Percentiles rank a stretch among this genome's conserved stretches.
Evolutionary conservation across 2,888 invertebrate genomes (phyloP).

Genomic region (Erebia palarica): DNA sequence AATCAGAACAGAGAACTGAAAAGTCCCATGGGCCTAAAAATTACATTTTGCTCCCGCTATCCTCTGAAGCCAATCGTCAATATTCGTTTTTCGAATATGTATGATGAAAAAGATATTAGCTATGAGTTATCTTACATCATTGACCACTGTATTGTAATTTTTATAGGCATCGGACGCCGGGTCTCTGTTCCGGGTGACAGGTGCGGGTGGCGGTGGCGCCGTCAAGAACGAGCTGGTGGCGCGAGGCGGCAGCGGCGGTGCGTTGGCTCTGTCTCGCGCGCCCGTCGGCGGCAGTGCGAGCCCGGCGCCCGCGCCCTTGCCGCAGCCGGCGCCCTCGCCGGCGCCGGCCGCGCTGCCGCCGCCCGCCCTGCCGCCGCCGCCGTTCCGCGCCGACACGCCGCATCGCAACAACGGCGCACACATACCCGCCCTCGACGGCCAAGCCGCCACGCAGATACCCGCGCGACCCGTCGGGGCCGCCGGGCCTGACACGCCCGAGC

Average conservation of each 20-base stretch:
- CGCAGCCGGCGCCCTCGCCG: slow-evolving; percentile 86
- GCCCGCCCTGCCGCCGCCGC: slow-evolving; percentile 84
- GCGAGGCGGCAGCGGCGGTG: slow-evolving; percentile 85
- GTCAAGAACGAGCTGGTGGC: slow-evolving; percentile 83
- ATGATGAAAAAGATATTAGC: too few relatives aligned
- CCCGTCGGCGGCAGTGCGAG: slow-evolving; percentile 83
- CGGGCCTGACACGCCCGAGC: slow-evolving; percentile 71
- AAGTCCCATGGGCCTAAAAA: too few relatives aligned
- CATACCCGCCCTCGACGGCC: slow-evolving; percentile 73
- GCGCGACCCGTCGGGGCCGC: slow-evolving; percentile 72
- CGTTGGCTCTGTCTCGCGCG: slow-evolving; percentile 84
- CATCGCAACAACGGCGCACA: slow-evolving; percentile 70
- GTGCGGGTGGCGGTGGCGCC: slow-evolving; percentile 89
- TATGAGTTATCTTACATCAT: not conserved
- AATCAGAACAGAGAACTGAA: too few relatives aligned
- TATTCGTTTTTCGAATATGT: too few relatives aligned
- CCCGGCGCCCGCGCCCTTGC: slow-evolving; percentile 85
- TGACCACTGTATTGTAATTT: slow-evolving; percentile 4
- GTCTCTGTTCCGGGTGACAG: slow-evolving; percentile 77
- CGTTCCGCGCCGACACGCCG: slow-evolving; percentile 80
- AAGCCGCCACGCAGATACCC: slow-evolving; percentile 73
- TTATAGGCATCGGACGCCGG: slow-evolving; percentile 74
- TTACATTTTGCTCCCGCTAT: too few relatives aligned
- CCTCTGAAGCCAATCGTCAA: too few relatives aligned
- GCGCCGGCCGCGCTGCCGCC: slow-evolving; percentile 87